Evolutionary conservation across 2,888 invertebrate genomes (phyloP), one percentile per base, ranked within the genome.

Genomic region (Drosophila paranaensis): DNA sequence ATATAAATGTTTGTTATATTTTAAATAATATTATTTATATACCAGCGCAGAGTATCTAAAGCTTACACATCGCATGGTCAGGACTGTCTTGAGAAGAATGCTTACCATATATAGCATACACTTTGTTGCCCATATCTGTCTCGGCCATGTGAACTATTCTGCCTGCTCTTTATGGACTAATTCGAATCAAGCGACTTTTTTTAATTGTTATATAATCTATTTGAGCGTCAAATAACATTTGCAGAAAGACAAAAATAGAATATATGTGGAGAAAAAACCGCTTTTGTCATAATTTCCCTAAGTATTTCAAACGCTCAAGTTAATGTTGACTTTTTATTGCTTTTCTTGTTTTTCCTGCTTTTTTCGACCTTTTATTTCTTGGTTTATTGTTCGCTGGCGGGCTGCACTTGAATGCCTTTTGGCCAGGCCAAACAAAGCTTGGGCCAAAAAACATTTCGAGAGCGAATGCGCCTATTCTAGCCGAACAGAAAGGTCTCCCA

Each of bases 401-500:
- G 51, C 51, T 66, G 54, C 66, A 66, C 54, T 67, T 35, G 42
- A 43, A 37, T 42, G 42, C 55, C 63, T 71, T 74, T 78, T 60
- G 63, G 51, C 42, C 62, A 33, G 51, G 25, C 62, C 37, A 50
- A 60, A 45, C 43, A 56, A 56, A 27, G 66, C 48, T 35, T 48
- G 39, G 35, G 50, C 60, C 64, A 62, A 62, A 62, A 62, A 62
- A 62, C 37, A 55, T 77, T 76, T 74, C 10, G 58, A 60, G 57
- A 51, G 63, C 43, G 63, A 39, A 54, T 50, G 39, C 57, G 60
- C 33, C 53, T 43, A 64, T 79, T 69, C 68, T 61, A 48, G 61
- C 60, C 30, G 27, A 79, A 67, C 61, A 51, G 51, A 65, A 71
- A 73, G 68, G 61, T 63, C 73, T 62, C 43, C 51, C 30, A 51